phyloP scores from a whole-genome alignment of 1,140 invertebrate genomes.

The Drosophila fuyamai region DNA sequence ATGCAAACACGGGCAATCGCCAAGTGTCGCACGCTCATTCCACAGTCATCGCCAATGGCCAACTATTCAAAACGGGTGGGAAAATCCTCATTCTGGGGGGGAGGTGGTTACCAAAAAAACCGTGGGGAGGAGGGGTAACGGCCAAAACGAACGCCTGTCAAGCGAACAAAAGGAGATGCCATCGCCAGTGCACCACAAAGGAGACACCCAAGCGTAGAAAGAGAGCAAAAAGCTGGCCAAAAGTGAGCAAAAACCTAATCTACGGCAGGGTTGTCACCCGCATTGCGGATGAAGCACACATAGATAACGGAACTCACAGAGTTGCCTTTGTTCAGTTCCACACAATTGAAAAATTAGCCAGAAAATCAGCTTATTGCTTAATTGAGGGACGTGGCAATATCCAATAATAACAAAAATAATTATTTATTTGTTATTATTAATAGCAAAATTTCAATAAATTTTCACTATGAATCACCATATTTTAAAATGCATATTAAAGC shows the following conservation, averaged over 20 bases:
- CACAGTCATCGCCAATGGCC: constrained; percentile 51
- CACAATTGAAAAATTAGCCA: constrained; percentile 5
- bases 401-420: no score
- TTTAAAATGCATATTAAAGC: neutral
- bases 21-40: constrained; percentile 64
- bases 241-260: constrained; percentile 42
- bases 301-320: neutral
- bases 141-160: constrained; percentile 21
- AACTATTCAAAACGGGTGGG: constrained; percentile 38
- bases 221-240: constrained; percentile 35
- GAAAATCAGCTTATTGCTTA: neutral
- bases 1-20: constrained; percentile 68
- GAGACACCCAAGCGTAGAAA: constrained; percentile 16
- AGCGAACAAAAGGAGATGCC: constrained; percentile 43
- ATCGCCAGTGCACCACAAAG: constrained; percentile 29
- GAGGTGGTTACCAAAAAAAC: neutral
- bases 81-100: neutral
- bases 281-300: constrained; percentile 36
- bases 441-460: no score
- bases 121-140: neutral
- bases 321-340: constrained; percentile 20
- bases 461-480: neutral
- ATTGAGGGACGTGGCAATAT: neutral
- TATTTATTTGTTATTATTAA: no score
- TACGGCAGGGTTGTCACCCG: constrained; percentile 47